Evolutionary conservation across 2,113 vertebrate species (phyloP).

Genomic region (Poecilia latipinna): DNA sequence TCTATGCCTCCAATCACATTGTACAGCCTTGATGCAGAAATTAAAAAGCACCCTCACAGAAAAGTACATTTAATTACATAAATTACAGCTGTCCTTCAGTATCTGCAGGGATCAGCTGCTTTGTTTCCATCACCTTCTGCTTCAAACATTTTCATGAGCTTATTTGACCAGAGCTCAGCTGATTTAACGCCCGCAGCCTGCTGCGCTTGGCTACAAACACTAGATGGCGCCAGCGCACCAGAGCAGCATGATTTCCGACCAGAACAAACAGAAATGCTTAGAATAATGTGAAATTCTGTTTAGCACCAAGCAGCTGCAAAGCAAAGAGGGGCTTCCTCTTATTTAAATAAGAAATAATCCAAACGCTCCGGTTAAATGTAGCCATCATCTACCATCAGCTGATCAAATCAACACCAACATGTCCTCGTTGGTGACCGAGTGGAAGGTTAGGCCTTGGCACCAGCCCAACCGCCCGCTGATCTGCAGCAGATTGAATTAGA

Average conservation of each 20-base stretch:
- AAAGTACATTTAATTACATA: neutral
- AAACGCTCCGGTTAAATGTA: neutral
- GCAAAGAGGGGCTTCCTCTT: neutral
- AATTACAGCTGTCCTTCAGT: conserved; percentile 1
- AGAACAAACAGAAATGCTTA: conserved; percentile 22
- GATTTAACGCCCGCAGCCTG: neutral
- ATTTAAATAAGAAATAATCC: neutral
- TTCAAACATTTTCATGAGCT: neutral
- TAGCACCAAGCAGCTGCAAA: conserved; percentile 16
- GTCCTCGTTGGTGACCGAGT: conserved; percentile 36
- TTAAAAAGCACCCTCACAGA: conserved; percentile 1
- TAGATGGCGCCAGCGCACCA: conserved; percentile 74
- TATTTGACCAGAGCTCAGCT: neutral
- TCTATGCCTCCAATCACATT: conserved; percentile 2
- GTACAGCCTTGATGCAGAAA: conserved; percentile 5
- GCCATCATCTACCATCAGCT: conserved; percentile 39
- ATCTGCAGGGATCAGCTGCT: neutral
- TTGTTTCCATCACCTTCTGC: neutral
- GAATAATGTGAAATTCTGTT: conserved; percentile 26
- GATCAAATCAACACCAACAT: conserved; percentile 41
- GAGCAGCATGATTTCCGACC: neutral
- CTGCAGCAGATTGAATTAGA: conserved; percentile 73
- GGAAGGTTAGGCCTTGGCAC: conserved; percentile 39
- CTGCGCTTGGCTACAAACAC: conserved; percentile 43
- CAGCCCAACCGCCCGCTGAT: conserved; percentile 38